Evolutionary conservation across 35 echinoderm and acorn worm species (phyloP).

Genomic region (Chiridota heheva): DNA sequence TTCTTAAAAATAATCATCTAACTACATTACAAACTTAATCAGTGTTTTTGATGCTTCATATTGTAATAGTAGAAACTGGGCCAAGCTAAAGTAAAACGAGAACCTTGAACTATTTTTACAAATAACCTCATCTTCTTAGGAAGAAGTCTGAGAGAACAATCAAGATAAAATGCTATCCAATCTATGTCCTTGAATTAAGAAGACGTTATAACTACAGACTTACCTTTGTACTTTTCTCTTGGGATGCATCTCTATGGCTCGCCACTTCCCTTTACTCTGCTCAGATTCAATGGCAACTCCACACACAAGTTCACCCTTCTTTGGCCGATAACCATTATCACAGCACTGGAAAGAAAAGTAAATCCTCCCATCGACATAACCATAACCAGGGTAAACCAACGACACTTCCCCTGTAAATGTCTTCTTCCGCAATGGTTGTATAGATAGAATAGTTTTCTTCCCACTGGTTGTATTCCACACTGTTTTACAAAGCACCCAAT

Average conservation of each 20-base stretch:
- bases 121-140: not conserved
- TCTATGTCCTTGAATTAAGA: not conserved
- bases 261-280: conserved; percentile 92
- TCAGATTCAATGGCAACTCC: conserved; percentile 82
- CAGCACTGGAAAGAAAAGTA: conserved; percentile 73
- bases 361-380: conserved; percentile 72
- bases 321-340: conserved; percentile 56
- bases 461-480: conserved; percentile 3
- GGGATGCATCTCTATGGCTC: conserved; percentile 53
- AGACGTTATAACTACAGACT: not conserved
- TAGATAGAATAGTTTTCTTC: conserved; percentile 23
- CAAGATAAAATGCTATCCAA: not conserved
- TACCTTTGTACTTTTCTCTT: conserved; percentile 55
- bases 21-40: not conserved
- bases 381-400: conserved; percentile 68
- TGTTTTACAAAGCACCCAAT: conserved; percentile 67
- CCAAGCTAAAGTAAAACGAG: not conserved
- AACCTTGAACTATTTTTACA: not conserved
- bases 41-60: not conserved
- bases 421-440: conserved; percentile 70
- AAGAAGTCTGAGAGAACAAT: not conserved
- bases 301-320: conserved; percentile 73
- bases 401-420: conserved; percentile 69
- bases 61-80: not conserved
- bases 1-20: not conserved